Base-by-base conservation (phyloP, 2,888 invertebrate genomes). In the Anthophora plumipes region DNA sequence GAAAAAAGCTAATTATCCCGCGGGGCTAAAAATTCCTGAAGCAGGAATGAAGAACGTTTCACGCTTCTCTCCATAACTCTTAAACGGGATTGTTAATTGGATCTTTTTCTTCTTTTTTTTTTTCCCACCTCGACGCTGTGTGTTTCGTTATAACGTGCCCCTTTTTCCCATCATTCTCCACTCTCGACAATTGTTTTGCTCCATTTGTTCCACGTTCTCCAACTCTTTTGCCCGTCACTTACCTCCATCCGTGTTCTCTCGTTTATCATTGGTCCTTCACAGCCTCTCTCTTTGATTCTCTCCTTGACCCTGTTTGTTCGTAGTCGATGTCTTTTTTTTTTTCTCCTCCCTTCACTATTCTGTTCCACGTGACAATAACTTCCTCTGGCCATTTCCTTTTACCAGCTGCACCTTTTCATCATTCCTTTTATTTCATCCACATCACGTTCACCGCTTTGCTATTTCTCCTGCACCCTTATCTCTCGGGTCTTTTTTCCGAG, bases 81-180 rank as follows among this genome's bases (percentile, higher is more conserved):
- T 82, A 74, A 84, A 84, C 85, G 63, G 83, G 76, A 88, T 87
- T 89, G 89, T 89, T 89, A 89, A 89, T 89, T 89, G 87, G 84
- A 89, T 87, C 85, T 73, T 80, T 83, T 80, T 69, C 77, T 52
- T n/a, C n/a, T n/a, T n/a, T n/a, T n/a, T n/a, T n/a, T n/a, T n/a
- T n/a, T n/a, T n/a, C n/a, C 60, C 41, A 17, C 67, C 61, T 17
- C 43, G 39, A 2, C 6, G 41, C 48, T 50, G 43, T 69, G 66
- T 50, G 73, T 81, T 80, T 78, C 78, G 69, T 80, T 80, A 80
- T 78, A 78, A 78, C 80, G 31, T 69, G 54, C 54, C 60, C 63
- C n/a, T 55, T 52, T 39, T 20, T 22, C 20, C 9, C 48, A 14
- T 31, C 41, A 0, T 5, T 22, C n/a, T 43, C 12, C 46, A 17